A percentile compares a stretch with the other conserved stretches of the same genome.
These are phyloP conservation scores for Macrosiphum euphorbiae DNA, from an alignment of 2,888 invertebrate genomes.

Conservation along the genomic window DNA sequence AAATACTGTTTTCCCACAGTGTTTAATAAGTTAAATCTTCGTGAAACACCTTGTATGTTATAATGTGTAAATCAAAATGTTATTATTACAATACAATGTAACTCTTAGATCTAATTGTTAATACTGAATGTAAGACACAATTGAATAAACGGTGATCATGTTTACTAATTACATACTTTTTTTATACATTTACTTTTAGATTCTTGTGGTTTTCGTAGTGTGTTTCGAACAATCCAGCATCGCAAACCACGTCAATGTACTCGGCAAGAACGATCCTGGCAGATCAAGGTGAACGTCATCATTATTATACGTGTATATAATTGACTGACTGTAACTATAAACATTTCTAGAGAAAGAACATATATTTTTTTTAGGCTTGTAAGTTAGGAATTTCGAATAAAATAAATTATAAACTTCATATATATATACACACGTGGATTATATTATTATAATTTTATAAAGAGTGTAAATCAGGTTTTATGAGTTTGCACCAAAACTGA, in stretches of 20 bases:
- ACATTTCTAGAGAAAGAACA: background rate
- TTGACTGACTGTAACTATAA: slow-evolving; percentile 14
- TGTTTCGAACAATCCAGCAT: slow-evolving; percentile 47
- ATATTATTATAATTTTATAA: background rate
- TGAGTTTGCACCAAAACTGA: background rate
- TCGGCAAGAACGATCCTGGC: slow-evolving; percentile 36
- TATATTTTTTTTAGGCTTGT: slow-evolving; percentile 19
- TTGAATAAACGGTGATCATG: slow-evolving; percentile 24
- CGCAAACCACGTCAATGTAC: slow-evolving; percentile 58
- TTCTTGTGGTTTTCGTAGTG: slow-evolving; percentile 50
- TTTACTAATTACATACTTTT: slow-evolving; percentile 38
- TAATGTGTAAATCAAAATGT: background rate
- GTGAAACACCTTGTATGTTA: background rate
- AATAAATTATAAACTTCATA: background rate
- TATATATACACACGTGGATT: background rate
- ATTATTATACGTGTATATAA: slow-evolving; percentile 52
- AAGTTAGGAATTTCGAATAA: background rate
- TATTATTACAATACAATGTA: background rate
- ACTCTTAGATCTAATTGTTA: background rate
- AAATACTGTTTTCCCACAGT: background rate
- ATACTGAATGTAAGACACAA: background rate
- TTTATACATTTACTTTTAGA: slow-evolving; percentile 19
- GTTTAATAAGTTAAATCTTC: background rate
- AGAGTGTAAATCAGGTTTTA: background rate
- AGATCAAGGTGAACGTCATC: slow-evolving; percentile 62